Evolutionary conservation across 2,797 vertebrate genomes (phyloP), one percentile per base, ranked within the genome.

Genomic region (Manis pentadactyla): DNA sequence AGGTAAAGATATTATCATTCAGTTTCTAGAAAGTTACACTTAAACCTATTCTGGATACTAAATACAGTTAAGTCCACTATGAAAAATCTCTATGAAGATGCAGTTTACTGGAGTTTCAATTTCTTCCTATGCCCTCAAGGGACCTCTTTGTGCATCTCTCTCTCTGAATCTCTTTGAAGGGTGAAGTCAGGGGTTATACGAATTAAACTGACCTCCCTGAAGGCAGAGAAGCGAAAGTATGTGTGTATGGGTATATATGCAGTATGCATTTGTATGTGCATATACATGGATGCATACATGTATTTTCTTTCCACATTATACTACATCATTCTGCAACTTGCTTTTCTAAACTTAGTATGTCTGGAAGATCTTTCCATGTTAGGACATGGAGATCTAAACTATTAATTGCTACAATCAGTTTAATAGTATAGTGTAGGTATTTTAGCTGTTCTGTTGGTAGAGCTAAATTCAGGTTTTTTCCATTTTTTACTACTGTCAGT

Each of bases 401-500:
- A 21, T 88, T 64, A 89, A 81, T 27, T 75, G n/a, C 53, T 89
- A 46, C 25, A 34, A 37, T 85, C 74, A 82, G 66, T 77, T 88
- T 89, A 88, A 91, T 39, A 77, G 15, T 90, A 57, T 18, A 83
- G 42, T 31, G 27, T 79, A 95, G 13, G 18, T 83, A 88, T 85
- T 69, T 87, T 74, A 75, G 59, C 51, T 91, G 79, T 57, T 85
- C n/a, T 91, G 61, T 64, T 81, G 34, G 31, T 61, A 88, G 27
- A 95, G 8, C 31, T 93, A 69, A 74, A 63, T 89, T 77, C 29
- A 64, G 55, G 29, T 19, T n/a, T n/a, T 87, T 96, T 86, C 39
- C 15, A 61, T 61, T 96, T 96, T 85, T 75, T 17, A 75, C 83
- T 74, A 34, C 84, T 39, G 79, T 53, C 75, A 73, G 92, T 71